These are phyloP conservation scores for Clepsis dumicolana DNA, from an alignment of 2,888 invertebrate species.

Conservation along the genomic window DNA sequence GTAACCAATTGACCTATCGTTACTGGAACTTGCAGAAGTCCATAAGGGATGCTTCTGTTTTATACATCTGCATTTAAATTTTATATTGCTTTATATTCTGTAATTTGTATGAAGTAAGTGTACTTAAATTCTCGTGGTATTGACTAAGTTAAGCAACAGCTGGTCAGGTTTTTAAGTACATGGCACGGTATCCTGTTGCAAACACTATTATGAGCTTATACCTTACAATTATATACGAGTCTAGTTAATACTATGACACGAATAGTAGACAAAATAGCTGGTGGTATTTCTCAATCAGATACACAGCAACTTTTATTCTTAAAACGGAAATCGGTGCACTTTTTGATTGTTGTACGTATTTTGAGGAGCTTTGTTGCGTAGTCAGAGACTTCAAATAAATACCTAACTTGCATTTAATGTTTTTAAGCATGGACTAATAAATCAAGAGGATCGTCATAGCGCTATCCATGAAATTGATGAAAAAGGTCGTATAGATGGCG, in stretches of 20 bases:
- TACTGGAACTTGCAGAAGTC: too few species aligned
- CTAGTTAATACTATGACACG: background rate
- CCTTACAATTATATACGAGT: background rate
- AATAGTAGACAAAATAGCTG: background rate
- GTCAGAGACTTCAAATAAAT: too few species aligned
- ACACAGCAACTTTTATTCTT: background rate
- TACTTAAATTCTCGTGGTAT: slow-evolving; percentile 7
- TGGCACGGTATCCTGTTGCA: slow-evolving; percentile 5
- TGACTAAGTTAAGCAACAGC: background rate
- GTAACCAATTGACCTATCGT: too few species aligned
- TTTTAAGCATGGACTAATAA: too few species aligned
- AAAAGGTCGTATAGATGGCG: too few species aligned
- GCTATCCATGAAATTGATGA: too few species aligned
- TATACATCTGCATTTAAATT: too few species aligned
- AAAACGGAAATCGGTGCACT: too few species aligned
- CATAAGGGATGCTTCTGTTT: too few species aligned
- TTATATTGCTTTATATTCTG: background rate
- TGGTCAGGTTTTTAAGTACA: slow-evolving; percentile 20
- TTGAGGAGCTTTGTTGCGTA: background rate
- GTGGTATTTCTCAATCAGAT: background rate
- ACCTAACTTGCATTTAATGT: too few species aligned
- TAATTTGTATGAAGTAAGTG: background rate
- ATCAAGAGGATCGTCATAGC: too few species aligned
- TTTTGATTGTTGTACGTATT: background rate
- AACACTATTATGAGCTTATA: background rate